phyloP scores from a whole-genome alignment of 1,140 invertebrate genomes.

The Monomorium pharaonis region DNA sequence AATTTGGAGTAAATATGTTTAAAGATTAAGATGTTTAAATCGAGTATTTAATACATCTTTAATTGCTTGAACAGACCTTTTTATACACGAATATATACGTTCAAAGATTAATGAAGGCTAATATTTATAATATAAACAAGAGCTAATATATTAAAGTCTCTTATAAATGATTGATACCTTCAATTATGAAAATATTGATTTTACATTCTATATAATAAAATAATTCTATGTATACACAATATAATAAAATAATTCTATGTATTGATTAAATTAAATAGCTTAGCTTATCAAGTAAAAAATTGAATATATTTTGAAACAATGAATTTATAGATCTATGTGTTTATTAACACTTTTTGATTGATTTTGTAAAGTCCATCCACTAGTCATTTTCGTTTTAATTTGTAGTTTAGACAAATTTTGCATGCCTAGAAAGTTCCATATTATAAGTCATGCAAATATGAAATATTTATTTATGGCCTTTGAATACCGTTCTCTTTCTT shows the following conservation, averaged over 20 bases:
- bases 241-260: background rate
- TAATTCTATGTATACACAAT: background rate
- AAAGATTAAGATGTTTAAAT: background rate
- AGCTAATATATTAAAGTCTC: background rate
- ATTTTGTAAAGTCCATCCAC: background rate
- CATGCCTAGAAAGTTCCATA: background rate
- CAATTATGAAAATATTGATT: background rate
- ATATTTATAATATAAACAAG: background rate
- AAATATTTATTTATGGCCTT: background rate
- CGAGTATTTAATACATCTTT: background rate
- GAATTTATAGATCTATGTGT: background rate
- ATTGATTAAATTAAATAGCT: background rate
- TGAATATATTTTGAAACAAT: background rate
- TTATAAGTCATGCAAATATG: conserved; percentile 1
- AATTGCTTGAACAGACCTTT: background rate
- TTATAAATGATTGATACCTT: background rate
- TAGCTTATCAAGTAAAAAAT: background rate
- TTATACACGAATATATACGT: background rate
- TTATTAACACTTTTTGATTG: background rate
- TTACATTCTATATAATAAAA: background rate
- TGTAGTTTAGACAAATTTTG: background rate
- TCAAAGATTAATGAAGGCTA: background rate
- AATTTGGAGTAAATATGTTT: background rate
- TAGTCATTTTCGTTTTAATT: background rate
- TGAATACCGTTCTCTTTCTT: background rate